Percentiles rank a stretch among this genome's conserved stretches.
Conservation (phyloP, 2,113 vertebrate species). For the Rhynchomys soricoides region DNA sequence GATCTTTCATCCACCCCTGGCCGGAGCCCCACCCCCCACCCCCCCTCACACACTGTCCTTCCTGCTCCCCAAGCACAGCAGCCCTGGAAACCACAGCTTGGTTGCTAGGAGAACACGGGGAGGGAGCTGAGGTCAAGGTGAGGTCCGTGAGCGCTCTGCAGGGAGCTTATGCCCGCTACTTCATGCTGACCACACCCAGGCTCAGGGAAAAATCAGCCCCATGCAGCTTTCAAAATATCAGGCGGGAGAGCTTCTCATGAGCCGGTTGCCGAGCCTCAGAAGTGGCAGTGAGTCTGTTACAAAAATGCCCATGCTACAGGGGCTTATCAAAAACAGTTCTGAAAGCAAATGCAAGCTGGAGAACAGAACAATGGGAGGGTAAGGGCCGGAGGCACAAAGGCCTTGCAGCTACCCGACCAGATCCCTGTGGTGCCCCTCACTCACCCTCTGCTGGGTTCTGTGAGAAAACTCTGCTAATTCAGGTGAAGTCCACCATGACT, state of each 20-base stretch:
- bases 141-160: neutral
- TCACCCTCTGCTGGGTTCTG: neutral
- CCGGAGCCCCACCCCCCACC: neutral
- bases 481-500: too few relatives aligned
- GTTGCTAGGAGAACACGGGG: slow-evolving; percentile 64
- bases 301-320: neutral
- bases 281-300: accelerated
- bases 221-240: neutral
- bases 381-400: accelerated
- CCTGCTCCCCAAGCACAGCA: neutral
- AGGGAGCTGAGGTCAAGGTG: neutral
- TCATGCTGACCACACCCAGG: neutral
- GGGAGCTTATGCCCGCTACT: accelerated
- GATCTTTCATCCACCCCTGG: neutral
- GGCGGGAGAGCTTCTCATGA: neutral
- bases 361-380: accelerated
- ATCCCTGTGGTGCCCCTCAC: neutral
- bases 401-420: neutral
- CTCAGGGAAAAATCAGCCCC: neutral
- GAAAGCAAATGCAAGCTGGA: neutral
- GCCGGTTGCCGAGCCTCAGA: neutral
- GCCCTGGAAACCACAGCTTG: slow-evolving; percentile 41
- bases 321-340: neutral
- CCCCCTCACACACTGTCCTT: neutral
- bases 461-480: too few relatives aligned